Evolutionary conservation across 2,888 invertebrate species (phyloP), one percentile per base, ranked within the genome.

Genomic region (Piscicola geometra): DNA sequence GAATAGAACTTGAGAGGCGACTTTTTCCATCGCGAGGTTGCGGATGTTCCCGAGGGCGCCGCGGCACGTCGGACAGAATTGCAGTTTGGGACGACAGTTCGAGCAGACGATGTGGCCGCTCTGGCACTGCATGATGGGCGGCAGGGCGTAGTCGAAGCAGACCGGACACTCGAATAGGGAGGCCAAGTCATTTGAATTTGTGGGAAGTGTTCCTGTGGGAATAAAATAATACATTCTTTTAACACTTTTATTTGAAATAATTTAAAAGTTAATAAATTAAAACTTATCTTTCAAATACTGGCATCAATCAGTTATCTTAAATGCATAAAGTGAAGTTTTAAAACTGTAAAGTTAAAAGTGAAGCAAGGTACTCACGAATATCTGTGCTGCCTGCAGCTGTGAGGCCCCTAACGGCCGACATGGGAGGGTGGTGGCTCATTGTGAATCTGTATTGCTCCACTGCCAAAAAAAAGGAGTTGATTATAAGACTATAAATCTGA

Each of bases 21-120:
- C 96, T 86, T 99, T 99, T 85, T 99, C 99, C 96, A 99, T 97
- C 47, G 97, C 98, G 84, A 99, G 88, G 87, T 99, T 99, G 80
- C 99, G 90, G 82, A 99, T 99, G 86, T 97, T 97, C 77, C 91
- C 91, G 84, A 98, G 88, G 50, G 96, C 94, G 78, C 98, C 98
- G 79, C 99, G 90, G 86, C 98, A 99, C 78, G 97, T 98, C 67
- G 99, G 99, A 87, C 99, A 99, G 86, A 94, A 94, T 80, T 93
- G 92, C 79, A 99, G 89, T 87, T 98, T 99, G 76, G 96, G 95
- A 79, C 98, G 90, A 87, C 99, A 99, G 84, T 92, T 93, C 79
- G 95, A 93, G 88, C 99, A 99, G 77, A 99, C 96, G 83, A 99
- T 90, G 88, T 99, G 99, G 78, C 99, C 99, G 86, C 94, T 95